Conservation (phyloP, 2,113 vertebrate genomes). For the Melanocharis versteri region DNA sequence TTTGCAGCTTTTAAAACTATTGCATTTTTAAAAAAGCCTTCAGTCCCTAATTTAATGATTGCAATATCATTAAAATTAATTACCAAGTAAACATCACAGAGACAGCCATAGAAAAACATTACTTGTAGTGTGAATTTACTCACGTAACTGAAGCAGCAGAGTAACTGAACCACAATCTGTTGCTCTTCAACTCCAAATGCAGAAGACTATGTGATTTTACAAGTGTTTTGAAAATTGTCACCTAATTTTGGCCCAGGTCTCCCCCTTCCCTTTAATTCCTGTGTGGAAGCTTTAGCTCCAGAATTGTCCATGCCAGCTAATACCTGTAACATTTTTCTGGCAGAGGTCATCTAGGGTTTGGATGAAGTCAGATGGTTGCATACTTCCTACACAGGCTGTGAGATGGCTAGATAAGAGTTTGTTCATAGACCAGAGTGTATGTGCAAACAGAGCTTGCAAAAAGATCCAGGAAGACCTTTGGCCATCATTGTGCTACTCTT, state of each 20-base stretch:
- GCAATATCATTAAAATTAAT: background rate
- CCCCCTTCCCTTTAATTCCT: background rate
- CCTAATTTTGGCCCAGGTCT: background rate
- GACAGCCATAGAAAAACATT: background rate
- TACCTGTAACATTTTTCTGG: background rate
- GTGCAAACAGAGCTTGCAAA: background rate
- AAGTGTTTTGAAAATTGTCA: background rate
- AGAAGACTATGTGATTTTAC: background rate
- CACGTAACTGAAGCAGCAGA: background rate
- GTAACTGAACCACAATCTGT: background rate
- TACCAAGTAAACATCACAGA: background rate
- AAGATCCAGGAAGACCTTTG: background rate
- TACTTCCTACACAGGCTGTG: background rate
- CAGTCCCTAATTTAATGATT: background rate
- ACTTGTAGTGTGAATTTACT: background rate
- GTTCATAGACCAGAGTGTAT: background rate
- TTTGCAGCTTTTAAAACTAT: background rate
- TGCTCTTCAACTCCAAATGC: background rate
- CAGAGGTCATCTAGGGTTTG: background rate
- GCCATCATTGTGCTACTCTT: background rate
- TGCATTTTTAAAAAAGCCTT: background rate
- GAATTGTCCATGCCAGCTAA: background rate
- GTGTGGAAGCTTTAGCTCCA: background rate
- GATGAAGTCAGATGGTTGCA: background rate
- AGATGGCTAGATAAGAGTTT: background rate